phyloP scores from a whole-genome alignment of 1,140 invertebrate genomes.

The Zaprionus tsacasi region DNA sequence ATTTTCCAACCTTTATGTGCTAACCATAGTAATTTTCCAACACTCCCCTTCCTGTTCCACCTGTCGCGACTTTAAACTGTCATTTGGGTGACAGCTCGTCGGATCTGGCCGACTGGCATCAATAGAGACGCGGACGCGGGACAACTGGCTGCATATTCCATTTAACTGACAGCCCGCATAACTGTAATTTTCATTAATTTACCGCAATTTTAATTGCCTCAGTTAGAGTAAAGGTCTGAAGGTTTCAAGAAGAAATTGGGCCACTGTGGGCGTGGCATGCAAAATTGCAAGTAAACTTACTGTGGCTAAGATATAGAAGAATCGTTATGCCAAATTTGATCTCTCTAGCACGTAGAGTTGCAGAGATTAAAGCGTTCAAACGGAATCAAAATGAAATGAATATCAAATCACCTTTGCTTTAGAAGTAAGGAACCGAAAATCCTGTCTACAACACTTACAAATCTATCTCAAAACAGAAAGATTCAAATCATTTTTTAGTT shows the following conservation, averaged over 20 bases:
- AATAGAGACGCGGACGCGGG: not conserved
- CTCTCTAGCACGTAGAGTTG: too few relatives aligned
- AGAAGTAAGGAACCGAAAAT: too few relatives aligned
- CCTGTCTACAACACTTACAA: too few relatives aligned
- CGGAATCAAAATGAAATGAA: too few relatives aligned
- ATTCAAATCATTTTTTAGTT: not conserved
- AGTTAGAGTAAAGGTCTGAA: too few relatives aligned
- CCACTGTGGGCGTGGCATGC: too few relatives aligned
- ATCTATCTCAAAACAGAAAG: too few relatives aligned
- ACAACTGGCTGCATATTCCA: not conserved
- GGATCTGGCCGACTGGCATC: conserved; percentile 28
- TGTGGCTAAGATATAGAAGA: too few relatives aligned
- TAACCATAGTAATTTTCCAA: conserved; percentile 72
- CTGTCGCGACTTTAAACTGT: conserved; percentile 27
- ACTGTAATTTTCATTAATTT: conserved; percentile 76
- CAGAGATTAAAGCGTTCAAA: too few relatives aligned
- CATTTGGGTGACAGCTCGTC: conserved; percentile 17
- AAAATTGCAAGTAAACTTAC: too few relatives aligned
- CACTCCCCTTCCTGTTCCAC: not conserved
- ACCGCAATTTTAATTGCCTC: conserved; percentile 64
- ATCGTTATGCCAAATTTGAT: too few relatives aligned
- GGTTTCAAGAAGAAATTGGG: not conserved
- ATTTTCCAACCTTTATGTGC: conserved; percentile 78
- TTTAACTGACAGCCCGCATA: conserved; percentile 55
- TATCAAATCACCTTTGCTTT: too few relatives aligned